Percentiles rank a stretch among this genome's conserved stretches.
These are phyloP conservation scores for Haliclystus octoradiatus DNA, from an alignment of 30 jellyfish, hydroid and myxozoan genomes.

Conservation along the genomic window DNA sequence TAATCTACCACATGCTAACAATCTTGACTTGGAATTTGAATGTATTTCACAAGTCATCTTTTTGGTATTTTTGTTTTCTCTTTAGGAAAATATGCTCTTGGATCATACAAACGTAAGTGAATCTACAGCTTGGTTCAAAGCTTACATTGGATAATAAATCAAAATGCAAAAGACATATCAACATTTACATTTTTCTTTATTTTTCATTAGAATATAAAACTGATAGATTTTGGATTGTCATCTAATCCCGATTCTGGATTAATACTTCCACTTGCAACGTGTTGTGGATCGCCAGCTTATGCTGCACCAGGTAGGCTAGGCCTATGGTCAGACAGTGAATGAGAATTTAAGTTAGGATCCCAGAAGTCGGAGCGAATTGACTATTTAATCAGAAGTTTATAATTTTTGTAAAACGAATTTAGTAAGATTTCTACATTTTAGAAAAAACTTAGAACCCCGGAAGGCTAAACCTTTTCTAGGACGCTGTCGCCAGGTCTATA, in stretches of 20 bases:
- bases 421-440: no score
- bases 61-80: not conserved
- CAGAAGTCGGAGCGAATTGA: no score
- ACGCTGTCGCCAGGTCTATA: no score
- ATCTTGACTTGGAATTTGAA: no score
- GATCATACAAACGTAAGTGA: constrained; percentile 84
- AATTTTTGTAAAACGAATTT: no score
- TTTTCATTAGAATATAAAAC: constrained; percentile 42
- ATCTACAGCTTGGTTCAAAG: not conserved
- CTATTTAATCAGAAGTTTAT: no score
- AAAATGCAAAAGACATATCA: not conserved
- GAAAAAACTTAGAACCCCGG: no score
- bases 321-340: not conserved
- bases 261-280: constrained; percentile 75
- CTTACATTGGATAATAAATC: not conserved
- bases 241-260: constrained; percentile 86
- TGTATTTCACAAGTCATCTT: not conserved
- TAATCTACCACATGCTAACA: no score
- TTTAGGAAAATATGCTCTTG: constrained; percentile 91
- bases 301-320: constrained; percentile 93
- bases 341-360: no score
- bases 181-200: not conserved
- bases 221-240: constrained; percentile 92
- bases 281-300: constrained; percentile 98
- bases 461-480: no score